phyloP scores from a whole-genome alignment of 1,140 invertebrate species.

The Coelopa frigida region DNA sequence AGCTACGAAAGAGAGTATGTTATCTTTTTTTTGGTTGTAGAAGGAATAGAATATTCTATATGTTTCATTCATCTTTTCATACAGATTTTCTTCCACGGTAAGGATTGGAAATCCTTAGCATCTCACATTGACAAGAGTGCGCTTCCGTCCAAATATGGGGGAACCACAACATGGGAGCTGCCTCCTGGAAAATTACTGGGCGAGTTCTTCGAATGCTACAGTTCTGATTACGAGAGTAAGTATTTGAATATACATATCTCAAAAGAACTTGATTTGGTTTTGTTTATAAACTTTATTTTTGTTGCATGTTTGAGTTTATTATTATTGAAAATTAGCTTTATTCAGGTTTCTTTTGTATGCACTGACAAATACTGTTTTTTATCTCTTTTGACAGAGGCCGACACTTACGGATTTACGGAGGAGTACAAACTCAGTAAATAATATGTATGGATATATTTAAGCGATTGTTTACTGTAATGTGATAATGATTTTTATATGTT shows the following conservation, averaged over 20 bases:
- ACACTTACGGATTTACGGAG: conserved; percentile 34
- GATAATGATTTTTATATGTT: no score
- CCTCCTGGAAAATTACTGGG: conserved; percentile 47
- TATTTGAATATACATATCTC: neutral
- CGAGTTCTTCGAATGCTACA: conserved; percentile 50
- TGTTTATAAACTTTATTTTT: neutral
- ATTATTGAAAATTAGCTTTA: neutral
- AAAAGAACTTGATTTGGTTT: neutral
- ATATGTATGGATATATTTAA: neutral
- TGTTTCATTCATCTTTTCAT: conserved; percentile 14
- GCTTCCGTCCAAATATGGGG: conserved; percentile 63
- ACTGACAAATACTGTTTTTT: no score
- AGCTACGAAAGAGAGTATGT: conserved; percentile 51
- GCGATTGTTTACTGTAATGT: neutral
- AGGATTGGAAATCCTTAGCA: conserved; percentile 57
- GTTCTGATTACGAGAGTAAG: conserved; percentile 52
- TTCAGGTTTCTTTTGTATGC: neutral
- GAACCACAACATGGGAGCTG: conserved; percentile 50
- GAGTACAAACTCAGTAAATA: conserved; percentile 30
- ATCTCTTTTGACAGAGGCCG: conserved; percentile 24
- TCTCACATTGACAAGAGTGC: conserved; percentile 55
- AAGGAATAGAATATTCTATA: neutral
- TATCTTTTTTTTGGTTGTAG: neutral
- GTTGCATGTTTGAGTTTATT: neutral
- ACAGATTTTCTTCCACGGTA: conserved; percentile 67